Percentiles rank a stretch among this genome's conserved stretches.
Conservation (phyloP, 1,140 invertebrate species). For the Thrips palmi region DNA sequence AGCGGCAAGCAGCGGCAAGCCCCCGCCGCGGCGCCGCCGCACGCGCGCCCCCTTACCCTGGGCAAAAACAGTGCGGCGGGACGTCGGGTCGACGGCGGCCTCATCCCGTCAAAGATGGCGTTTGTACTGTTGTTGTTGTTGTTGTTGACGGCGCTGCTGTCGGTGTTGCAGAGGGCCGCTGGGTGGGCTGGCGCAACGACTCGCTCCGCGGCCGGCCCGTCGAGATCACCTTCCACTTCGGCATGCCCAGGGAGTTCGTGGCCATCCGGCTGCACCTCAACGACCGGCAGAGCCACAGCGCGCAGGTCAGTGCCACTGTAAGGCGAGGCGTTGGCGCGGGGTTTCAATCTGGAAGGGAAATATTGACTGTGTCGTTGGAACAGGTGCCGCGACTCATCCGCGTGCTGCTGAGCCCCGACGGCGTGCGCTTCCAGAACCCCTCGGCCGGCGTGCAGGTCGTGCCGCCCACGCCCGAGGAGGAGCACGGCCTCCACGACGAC, state of each 20-base stretch:
- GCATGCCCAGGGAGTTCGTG: constrained; percentile 50
- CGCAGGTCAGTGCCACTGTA: constrained; percentile 36
- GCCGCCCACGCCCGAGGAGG: constrained; percentile 22
- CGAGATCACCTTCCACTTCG: constrained; percentile 64
- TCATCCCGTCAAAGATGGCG: too few relatives aligned
- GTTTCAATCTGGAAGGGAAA: too few relatives aligned
- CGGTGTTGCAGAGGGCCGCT: constrained; percentile 46
- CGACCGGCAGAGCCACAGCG: constrained; percentile 47
- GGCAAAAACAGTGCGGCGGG: too few relatives aligned
- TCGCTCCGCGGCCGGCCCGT: constrained; percentile 29
- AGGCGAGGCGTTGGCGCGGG: too few relatives aligned
- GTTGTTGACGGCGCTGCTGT: too few relatives aligned
- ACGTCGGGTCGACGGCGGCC: too few relatives aligned
- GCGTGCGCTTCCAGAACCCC: constrained; percentile 43
- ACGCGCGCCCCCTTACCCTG: too few relatives aligned
- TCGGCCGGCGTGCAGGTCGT: constrained; percentile 21
- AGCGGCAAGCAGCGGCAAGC: too few relatives aligned
- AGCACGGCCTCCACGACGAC: constrained; percentile 22
- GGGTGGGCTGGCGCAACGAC: constrained; percentile 77
- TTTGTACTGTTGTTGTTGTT: too few relatives aligned
- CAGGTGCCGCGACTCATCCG: too few relatives aligned
- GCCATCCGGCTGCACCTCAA: constrained; percentile 56
- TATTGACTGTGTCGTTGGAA: too few relatives aligned
- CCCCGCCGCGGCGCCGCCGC: too few relatives aligned
- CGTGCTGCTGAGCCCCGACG: constrained; percentile 65